Evolutionary conservation across 2,113 vertebrate species (phyloP).

Genomic region (Raphicerus campestris): DNA sequence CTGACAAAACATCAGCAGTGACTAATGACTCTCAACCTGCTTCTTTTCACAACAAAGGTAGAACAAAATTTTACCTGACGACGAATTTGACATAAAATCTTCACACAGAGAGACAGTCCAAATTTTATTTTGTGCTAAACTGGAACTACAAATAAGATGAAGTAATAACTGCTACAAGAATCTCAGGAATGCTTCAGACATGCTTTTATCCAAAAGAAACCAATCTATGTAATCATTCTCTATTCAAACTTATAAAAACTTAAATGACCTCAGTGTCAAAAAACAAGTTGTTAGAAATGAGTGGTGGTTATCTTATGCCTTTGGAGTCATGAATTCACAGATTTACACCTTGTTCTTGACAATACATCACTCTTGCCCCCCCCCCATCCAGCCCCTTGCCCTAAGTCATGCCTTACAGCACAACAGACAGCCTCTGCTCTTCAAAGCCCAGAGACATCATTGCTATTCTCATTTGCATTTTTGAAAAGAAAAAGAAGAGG

Average conservation of each 20-base stretch:
- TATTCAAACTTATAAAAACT: not conserved
- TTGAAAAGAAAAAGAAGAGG: not conserved
- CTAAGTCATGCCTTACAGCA: not conserved
- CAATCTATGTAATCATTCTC: not conserved
- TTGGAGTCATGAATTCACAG: not conserved
- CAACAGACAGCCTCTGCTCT: not conserved
- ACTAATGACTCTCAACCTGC: not conserved
- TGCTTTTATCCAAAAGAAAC: not conserved
- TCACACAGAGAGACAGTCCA: not conserved
- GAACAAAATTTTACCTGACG: conserved; percentile 11
- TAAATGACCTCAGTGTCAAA: not conserved
- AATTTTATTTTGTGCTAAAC: not conserved
- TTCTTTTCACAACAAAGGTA: not conserved
- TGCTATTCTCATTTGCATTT: conserved; percentile 8
- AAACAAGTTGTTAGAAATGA: not conserved
- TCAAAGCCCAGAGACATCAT: not conserved
- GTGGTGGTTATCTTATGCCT: not conserved
- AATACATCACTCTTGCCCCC: not conserved
- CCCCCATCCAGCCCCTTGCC: not conserved
- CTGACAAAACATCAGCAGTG: not conserved
- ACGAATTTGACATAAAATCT: not conserved
- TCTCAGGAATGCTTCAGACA: not conserved
- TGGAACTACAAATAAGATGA: not conserved
- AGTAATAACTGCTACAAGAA: not conserved
- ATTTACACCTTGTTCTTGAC: not conserved